Percentiles rank a stretch among this genome's conserved stretches.
These are phyloP conservation scores for Ditula angustiorana DNA, from an alignment of 2,888 invertebrate species.

Conservation along the genomic window DNA sequence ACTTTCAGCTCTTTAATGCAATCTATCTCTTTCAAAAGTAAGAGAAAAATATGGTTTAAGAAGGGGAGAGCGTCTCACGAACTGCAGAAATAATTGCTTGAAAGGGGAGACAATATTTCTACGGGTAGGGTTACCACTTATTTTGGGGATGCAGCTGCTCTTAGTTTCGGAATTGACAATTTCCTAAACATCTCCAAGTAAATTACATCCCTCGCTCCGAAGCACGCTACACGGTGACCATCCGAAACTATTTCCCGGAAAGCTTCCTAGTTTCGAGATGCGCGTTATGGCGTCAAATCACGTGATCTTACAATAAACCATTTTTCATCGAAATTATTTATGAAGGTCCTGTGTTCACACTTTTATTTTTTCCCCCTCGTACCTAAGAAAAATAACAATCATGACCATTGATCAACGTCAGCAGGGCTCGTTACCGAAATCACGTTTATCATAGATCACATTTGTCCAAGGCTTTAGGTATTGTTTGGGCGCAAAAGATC, in stretches of 20 bases:
- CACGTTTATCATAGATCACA: slow-evolving; percentile 84
- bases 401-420: slow-evolving; percentile 73
- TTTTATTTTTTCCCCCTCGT: slow-evolving; percentile 69
- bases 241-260: slow-evolving; percentile 72
- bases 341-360: slow-evolving; percentile 69
- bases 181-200: slow-evolving; percentile 42
- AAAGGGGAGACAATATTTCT: slow-evolving; percentile 40
- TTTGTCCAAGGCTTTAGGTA: slow-evolving; percentile 79
- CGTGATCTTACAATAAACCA: slow-evolving; percentile 82
- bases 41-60: slow-evolving; percentile 40
- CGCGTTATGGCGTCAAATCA: slow-evolving; percentile 78
- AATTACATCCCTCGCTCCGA: slow-evolving; percentile 68
- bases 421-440: slow-evolving; percentile 80
- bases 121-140: slow-evolving; percentile 36
- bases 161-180: slow-evolving; percentile 23
- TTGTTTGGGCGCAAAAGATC: slow-evolving; percentile 47
- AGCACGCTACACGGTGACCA: slow-evolving; percentile 64
- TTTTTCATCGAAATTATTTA: slow-evolving; percentile 81
- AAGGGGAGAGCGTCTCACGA: slow-evolving; percentile 37
- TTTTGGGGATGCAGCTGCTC: slow-evolving; percentile 26
- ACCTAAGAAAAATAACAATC: slow-evolving; percentile 75
- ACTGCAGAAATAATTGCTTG: slow-evolving; percentile 39
- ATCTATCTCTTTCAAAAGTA: slow-evolving; percentile 41
- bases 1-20: slow-evolving; percentile 36
- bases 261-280: slow-evolving; percentile 41